A percentile compares a stretch with the other conserved stretches of the same genome.
These are phyloP conservation scores for Schizopygopsis malacanthus DNA, from an alignment of 2,797 vertebrate species.

Conservation along the genomic window DNA sequence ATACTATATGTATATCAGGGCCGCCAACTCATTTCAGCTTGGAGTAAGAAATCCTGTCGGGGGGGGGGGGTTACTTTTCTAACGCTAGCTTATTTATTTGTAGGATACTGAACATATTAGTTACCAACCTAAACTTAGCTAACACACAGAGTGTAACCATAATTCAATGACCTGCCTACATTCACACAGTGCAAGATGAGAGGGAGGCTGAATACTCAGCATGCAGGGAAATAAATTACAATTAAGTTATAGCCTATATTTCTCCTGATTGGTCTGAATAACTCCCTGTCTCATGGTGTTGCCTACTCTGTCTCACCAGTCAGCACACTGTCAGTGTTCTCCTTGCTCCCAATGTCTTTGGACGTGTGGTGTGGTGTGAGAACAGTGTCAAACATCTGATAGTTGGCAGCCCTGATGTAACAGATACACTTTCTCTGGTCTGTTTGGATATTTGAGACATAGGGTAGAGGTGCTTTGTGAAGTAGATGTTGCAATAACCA, in stretches of 20 bases:
- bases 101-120: background rate
- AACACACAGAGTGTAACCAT: background rate
- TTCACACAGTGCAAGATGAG: background rate
- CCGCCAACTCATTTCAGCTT: background rate
- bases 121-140: too few relatives aligned
- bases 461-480: background rate
- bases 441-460: background rate
- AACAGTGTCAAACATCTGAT: background rate
- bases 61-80: background rate
- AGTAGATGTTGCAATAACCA: background rate
- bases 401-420: background rate
- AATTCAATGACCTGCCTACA: background rate
- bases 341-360: background rate
- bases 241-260: background rate
- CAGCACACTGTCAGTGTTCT: background rate
- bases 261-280: background rate
- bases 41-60: background rate
- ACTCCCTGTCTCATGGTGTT: background rate
- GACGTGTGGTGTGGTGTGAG: background rate
- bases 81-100: background rate
- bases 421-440: background rate
- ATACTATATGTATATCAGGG: background rate
- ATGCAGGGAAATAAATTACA: background rate
- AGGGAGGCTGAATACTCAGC: background rate
- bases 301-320: background rate